Evolutionary conservation across 2,888 invertebrate species (phyloP).

Genomic region (Amphipyra berbera): DNA sequence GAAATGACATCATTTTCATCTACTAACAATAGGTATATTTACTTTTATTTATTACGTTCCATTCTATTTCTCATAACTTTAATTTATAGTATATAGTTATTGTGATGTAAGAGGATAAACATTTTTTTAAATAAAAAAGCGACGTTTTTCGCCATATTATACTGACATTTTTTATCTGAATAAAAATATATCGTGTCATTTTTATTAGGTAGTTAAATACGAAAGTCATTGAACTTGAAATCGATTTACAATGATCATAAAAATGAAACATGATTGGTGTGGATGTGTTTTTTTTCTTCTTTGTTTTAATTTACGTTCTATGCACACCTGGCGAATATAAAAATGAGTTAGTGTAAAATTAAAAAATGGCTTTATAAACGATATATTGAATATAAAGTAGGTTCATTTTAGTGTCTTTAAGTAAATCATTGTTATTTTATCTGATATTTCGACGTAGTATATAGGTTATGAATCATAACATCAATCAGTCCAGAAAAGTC

Average conservation of each 20-base stretch:
- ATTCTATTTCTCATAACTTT: constrained; percentile 1
- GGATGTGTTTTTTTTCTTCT: constrained; percentile 15
- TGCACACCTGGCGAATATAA: constrained; percentile 22
- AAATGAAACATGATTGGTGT: constrained; percentile 19
- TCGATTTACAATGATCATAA: constrained; percentile 42
- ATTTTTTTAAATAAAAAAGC: constrained; percentile 19
- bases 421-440: too few species aligned
- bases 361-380: too few species aligned
- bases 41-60: constrained; percentile 17
- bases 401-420: too few species aligned
- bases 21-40: constrained; percentile 6
- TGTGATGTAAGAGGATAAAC: constrained; percentile 6
- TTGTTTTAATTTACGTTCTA: background rate
- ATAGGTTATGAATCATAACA: too few species aligned
- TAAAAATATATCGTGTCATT: constrained; percentile 13
- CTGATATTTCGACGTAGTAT: too few species aligned
- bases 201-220: constrained; percentile 31
- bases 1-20: constrained; percentile 30
- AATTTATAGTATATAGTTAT: constrained; percentile 19
- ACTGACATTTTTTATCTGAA: constrained; percentile 21
- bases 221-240: constrained; percentile 34
- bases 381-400: too few species aligned
- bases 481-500: too few species aligned
- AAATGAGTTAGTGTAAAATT: background rate
- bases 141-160: constrained; percentile 3